A percentile compares a stretch with the other conserved stretches of the same genome.
Evolutionary conservation across 2,888 invertebrate genomes (phyloP).

Genomic region (Pharmacophagus antenor): DNA sequence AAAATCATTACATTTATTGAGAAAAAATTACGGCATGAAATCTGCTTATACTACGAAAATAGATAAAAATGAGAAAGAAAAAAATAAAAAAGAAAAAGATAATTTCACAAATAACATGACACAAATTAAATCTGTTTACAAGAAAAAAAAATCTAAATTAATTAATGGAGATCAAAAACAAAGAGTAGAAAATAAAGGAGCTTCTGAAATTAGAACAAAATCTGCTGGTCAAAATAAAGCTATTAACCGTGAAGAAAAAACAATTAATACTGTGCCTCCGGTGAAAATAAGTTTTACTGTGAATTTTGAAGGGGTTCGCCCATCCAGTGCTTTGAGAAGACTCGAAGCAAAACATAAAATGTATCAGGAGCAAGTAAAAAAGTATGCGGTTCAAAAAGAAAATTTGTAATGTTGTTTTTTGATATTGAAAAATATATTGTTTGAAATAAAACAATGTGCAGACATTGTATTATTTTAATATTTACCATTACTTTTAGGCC

Average conservation of each 20-base stretch:
- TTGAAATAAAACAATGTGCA: not conserved
- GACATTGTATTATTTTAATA: too few relatives aligned
- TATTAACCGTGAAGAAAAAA: conserved; percentile 44
- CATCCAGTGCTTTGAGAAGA: conserved; percentile 56
- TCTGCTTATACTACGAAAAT: conserved; percentile 43
- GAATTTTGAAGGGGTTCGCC: conserved; percentile 57
- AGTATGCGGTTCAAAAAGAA: conserved; percentile 46
- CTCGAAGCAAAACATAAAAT: conserved; percentile 69
- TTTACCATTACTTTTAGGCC: too few relatives aligned
- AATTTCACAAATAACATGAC: conserved; percentile 29
- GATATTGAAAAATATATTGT: conserved; percentile 1
- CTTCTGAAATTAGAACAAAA: conserved; percentile 39
- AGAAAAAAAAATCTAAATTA: conserved; percentile 18
- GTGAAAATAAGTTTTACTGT: conserved; percentile 68
- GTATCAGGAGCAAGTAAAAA: conserved; percentile 69
- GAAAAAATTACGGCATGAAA: conserved; percentile 43
- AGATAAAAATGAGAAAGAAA: conserved; percentile 30
- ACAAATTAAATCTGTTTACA: conserved; percentile 29
- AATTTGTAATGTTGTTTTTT: conserved; percentile 10
- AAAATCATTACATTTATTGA: conserved; percentile 37
- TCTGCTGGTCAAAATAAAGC: conserved; percentile 47
- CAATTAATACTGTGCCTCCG: conserved; percentile 43
- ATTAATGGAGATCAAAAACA: conserved; percentile 18
- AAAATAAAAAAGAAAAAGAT: conserved; percentile 31
- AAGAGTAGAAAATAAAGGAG: conserved; percentile 30